Evolutionary conservation across 2,888 invertebrate species (phyloP), one percentile per base, ranked within the genome.

Genomic region (Strigamia crassipes): DNA sequence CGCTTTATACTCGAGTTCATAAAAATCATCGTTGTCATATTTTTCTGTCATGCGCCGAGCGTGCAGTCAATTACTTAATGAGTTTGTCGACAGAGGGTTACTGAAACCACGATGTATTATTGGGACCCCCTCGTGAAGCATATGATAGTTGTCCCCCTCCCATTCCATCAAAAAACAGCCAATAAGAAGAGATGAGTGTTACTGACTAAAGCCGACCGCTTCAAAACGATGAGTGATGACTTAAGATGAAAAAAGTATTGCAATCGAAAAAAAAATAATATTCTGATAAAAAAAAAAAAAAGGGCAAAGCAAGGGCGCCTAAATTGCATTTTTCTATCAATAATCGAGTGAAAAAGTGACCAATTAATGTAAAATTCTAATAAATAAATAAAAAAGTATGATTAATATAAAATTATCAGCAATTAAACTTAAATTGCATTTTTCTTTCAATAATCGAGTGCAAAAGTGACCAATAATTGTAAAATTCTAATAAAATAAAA

Each of bases 41-140:
- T 73, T 66, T 73, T 73, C 27, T 73, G 73, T 73, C 73, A 73
- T 73, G 15, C 27, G 73, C 73, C 56, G 56, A 56, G n/a, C 56
- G 56, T 73, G 73, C 73, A 73, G 73, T 73, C 73, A 73, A 73
- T 73, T 73, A 73, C 73, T 73, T 73, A 73, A 73, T 73, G 73
- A 73, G 73, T 73, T 73, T 27, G 73, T 73, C 73, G 73, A 73
- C 73, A 27, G 73, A 73, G 73, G 73, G 73, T 10, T 73, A 10
- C 56, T 18, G 56, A 56, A 56, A 18, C 73, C 27, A 73, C 73
- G 73, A 31, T 31, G 23, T 73, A 13, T 73, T 73, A 73, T 73
- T 27, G 31, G 73, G 73, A 31, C 27, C 27, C 61, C 73, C 73
- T 31, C 73, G 23, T 73, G 27, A 73, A 73, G 73, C 73, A 31